Evolutionary conservation across 2,797 vertebrate species (phyloP).

Genomic region (Babyrousa celebensis): DNA sequence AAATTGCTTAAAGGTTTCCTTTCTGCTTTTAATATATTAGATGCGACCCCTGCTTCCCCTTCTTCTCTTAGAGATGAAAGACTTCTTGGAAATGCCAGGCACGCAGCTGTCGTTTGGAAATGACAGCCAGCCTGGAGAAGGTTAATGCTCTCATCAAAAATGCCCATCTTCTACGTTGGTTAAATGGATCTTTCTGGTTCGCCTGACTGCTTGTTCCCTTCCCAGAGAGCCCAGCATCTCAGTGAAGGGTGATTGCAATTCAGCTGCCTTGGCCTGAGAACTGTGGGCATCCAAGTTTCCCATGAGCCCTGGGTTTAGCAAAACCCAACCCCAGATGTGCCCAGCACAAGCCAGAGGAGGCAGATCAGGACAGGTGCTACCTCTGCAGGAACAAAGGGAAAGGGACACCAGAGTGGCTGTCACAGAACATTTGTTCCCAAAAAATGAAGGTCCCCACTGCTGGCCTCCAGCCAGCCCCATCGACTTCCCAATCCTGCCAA

Average conservation of each 20-base stretch:
- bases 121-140: slow-evolving; percentile 73
- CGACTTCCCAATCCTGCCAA: neutral
- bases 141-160: slow-evolving; percentile 81
- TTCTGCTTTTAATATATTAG: slow-evolving; percentile 73
- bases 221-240: slow-evolving; percentile 4
- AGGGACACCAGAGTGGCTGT: neutral
- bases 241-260: slow-evolving; percentile 3
- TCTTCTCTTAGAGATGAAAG: slow-evolving; percentile 72
- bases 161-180: slow-evolving; percentile 39
- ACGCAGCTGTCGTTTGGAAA: slow-evolving; percentile 64
- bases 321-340: neutral
- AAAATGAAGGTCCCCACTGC: neutral
- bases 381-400: neutral
- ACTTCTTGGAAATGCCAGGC: slow-evolving; percentile 73
- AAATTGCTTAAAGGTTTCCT: slow-evolving; percentile 79
- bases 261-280: slow-evolving; percentile 51
- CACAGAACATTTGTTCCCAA: neutral
- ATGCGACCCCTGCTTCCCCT: slow-evolving; percentile 64
- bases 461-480: neutral
- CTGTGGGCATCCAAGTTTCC: neutral
- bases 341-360: neutral
- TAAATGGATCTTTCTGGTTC: slow-evolving; percentile 72
- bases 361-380: neutral
- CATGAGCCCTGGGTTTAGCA: neutral
- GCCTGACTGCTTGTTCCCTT: slow-evolving; percentile 44